Evolutionary conservation across 2,113 vertebrate genomes (phyloP), one percentile per base, ranked within the genome.

Genomic region (Xenopus borealis): DNA sequence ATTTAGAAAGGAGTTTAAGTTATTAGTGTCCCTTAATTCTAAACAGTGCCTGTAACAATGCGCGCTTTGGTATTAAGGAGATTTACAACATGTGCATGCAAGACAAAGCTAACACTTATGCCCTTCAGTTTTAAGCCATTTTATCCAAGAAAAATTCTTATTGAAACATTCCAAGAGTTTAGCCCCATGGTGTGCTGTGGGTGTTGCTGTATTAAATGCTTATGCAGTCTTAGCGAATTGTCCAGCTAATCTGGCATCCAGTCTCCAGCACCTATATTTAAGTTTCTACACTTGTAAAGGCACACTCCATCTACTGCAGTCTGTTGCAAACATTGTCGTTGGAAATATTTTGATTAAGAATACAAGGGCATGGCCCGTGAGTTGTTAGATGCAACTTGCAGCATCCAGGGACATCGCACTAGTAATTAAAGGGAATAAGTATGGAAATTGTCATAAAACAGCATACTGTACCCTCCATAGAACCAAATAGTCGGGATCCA

Each of bases 111-210:
- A 40, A 63, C 27, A 27, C 30, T 63, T 63, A n/a, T 63, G 13
- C 30, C 62, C 62, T 33, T 33, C 16, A 63, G 12, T 4, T 40
- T 63, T 63, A 63, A 62, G 18, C 27, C 3, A 12, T 63, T 33
- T 63, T 63, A 63, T 63, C 62, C 62, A 1, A 23, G 62, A 63
- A 63, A 63, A 27, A 63, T 33, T 63, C 13, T 63, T 12, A 63
- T 63, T n/a, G 7, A 55, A 55, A 55, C 23, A 63, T 63, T 63
- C 62, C 62, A 16, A 17, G 62, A 30, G 16, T 63, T 63, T 33
- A 63, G 23, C 23, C 6, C 20, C 23, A 40, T 33, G 14, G 40
- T 63, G 62, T 30, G 27, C 62, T 63, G 62, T 20, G 59, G 53
- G 62, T 14, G 12, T n/a, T 40, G 17, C 30, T 63, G 14, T 63